These are phyloP conservation scores for Nibea coibor DNA, from an alignment of 2,113 vertebrate genomes.

Conservation along the genomic window DNA sequence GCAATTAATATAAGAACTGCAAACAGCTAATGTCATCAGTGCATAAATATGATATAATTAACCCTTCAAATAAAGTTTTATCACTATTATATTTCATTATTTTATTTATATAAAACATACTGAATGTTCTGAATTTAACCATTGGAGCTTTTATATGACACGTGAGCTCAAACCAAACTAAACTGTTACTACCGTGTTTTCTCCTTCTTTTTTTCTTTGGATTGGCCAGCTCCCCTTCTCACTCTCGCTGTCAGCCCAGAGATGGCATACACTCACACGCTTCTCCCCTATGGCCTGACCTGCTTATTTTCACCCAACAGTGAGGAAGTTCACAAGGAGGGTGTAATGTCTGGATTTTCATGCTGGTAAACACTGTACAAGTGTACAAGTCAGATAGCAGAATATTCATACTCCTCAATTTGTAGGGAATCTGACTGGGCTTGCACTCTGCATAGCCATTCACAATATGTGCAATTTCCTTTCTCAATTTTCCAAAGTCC, in stretches of 20 bases:
- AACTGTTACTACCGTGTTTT: not conserved
- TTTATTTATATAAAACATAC: not conserved
- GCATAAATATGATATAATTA: too few relatives aligned
- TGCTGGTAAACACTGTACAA: conserved; percentile 40
- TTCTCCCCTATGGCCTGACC: conserved; percentile 50
- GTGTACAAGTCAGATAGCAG: conserved; percentile 6
- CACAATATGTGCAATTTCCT: conserved; percentile 51
- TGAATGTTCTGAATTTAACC: not conserved
- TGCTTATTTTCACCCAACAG: conserved; percentile 43
- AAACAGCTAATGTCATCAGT: too few relatives aligned
- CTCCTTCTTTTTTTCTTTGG: not conserved
- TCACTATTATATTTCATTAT: too few relatives aligned
- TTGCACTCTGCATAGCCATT: conserved; percentile 21
- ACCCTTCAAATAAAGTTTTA: too few relatives aligned
- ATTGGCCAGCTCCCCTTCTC: not conserved
- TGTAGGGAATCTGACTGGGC: conserved; percentile 14
- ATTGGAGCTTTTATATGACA: not conserved
- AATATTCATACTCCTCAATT: conserved; percentile 48
- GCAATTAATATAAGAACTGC: too few relatives aligned
- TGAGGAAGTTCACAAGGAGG: conserved; percentile 6
- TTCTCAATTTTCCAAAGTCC: conserved; percentile 44
- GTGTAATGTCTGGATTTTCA: conserved; percentile 35
- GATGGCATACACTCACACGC: conserved; percentile 4
- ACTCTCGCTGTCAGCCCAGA: conserved; percentile 19
- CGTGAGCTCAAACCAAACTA: not conserved